A percentile compares a stretch with the other conserved stretches of the same genome.
Conservation (phyloP, 1,140 invertebrate genomes). For the Eubasilissa regina region DNA sequence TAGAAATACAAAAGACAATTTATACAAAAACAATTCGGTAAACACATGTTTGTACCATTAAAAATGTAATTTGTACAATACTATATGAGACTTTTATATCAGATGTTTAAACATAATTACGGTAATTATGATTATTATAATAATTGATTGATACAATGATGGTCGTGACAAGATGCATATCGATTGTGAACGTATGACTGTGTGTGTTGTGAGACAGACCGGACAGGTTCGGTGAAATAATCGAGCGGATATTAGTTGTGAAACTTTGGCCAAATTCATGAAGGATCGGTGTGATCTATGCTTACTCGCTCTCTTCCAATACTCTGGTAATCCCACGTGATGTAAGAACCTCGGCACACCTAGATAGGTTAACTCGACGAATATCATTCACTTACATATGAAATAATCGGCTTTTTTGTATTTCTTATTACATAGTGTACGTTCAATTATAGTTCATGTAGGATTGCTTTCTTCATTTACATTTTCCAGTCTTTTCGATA, state of each 20-base stretch:
- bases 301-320: conserved; percentile 43
- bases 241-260: conserved; percentile 33
- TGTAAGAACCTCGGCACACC: conserved; percentile 42
- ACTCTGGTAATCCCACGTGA: conserved; percentile 43
- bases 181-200: conserved; percentile 55
- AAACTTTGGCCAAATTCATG: conserved; percentile 45
- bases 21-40: conserved; percentile 41
- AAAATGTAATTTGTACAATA: conserved; percentile 54
- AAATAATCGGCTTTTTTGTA: conserved; percentile 39
- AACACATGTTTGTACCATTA: not conserved
- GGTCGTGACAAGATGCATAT: conserved; percentile 57
- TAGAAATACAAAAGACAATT: conserved; percentile 37
- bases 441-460: conserved; percentile 40
- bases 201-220: conserved; percentile 43
- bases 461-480: conserved; percentile 25
- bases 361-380: conserved; percentile 43
- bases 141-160: conserved; percentile 50
- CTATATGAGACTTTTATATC: conserved; percentile 56
- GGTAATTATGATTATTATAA: conserved; percentile 49
- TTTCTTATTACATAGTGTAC: conserved; percentile 45
- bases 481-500: not conserved
- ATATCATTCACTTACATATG: conserved; percentile 46
- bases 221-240: conserved; percentile 30
- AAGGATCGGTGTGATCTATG: conserved; percentile 38
- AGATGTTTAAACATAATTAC: conserved; percentile 50